A percentile compares a stretch with the other conserved stretches of the same genome.
Evolutionary conservation across 2,113 vertebrate genomes (phyloP).

Genomic region (Tapirus terrestris): DNA sequence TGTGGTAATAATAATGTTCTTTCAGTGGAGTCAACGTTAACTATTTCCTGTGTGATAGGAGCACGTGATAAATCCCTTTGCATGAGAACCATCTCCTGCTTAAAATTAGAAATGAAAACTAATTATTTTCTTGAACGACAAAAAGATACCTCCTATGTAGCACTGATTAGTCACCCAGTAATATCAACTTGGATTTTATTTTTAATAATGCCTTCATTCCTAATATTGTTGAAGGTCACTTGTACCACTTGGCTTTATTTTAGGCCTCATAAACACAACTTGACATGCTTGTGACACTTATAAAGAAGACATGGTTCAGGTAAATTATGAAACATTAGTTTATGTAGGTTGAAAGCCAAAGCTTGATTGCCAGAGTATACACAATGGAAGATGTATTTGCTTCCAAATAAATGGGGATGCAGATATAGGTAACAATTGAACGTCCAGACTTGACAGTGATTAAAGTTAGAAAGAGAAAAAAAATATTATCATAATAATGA

Average conservation of each 20-base stretch:
- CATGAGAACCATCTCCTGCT: background rate
- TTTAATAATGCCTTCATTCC: background rate
- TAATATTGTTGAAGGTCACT: background rate
- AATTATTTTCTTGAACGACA: background rate
- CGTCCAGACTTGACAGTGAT: background rate
- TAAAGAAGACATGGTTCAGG: background rate
- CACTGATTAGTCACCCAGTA: background rate
- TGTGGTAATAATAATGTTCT: background rate
- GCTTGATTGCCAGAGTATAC: background rate
- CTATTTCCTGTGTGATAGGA: background rate
- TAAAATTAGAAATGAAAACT: background rate
- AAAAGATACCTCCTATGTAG: background rate
- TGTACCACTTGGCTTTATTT: background rate
- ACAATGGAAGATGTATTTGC: background rate
- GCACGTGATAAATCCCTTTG: background rate
- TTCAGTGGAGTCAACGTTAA: background rate
- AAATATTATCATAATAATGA: background rate
- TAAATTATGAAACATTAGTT: background rate
- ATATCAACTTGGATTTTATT: background rate
- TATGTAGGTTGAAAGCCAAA: background rate
- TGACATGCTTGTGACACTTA: background rate
- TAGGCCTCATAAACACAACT: background rate
- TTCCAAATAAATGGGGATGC: background rate
- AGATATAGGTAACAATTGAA: background rate
- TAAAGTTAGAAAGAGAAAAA: background rate